Conservation (phyloP, 2,888 invertebrate species). For the Drosophila monieri region DNA sequence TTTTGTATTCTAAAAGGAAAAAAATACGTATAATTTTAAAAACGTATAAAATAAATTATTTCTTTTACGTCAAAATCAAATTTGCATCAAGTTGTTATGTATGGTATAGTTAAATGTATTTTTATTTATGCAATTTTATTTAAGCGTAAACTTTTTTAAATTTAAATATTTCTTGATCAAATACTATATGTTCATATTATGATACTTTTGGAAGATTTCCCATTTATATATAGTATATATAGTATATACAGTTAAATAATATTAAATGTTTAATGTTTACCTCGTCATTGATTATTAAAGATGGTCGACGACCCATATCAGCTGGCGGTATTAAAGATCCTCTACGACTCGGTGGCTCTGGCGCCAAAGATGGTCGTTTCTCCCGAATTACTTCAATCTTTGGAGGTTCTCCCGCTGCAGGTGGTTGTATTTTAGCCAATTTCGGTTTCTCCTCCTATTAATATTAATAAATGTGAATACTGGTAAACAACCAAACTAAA, state of each 20-base stretch:
- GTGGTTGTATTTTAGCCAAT: constrained; percentile 89
- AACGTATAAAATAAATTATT: neutral
- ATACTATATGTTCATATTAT: neutral
- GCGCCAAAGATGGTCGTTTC: constrained; percentile 92
- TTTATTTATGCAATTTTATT: neutral
- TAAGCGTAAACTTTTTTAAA: neutral
- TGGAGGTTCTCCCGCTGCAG: constrained; percentile 87
- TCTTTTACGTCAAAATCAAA: neutral
- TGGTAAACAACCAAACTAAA: no score
- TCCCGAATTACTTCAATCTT: constrained; percentile 95
- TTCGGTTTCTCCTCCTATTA: constrained; percentile 83
- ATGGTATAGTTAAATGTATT: neutral
- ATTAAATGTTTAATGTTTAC: constrained; percentile 84
- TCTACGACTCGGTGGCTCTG: constrained; percentile 88
- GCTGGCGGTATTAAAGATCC: constrained; percentile 94
- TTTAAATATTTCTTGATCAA: neutral
- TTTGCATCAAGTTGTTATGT: neutral
- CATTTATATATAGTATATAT: neutral
- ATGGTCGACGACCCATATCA: constrained; percentile 94
- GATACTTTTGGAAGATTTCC: no score
- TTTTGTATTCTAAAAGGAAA: neutral
- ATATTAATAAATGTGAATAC: neutral
- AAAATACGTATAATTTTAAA: neutral
- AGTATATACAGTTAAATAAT: neutral
- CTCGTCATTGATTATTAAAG: constrained; percentile 97